These are phyloP conservation scores for Lampris megalopsis DNA, from an alignment of 2,113 vertebrate species.

Conservation along the genomic window DNA sequence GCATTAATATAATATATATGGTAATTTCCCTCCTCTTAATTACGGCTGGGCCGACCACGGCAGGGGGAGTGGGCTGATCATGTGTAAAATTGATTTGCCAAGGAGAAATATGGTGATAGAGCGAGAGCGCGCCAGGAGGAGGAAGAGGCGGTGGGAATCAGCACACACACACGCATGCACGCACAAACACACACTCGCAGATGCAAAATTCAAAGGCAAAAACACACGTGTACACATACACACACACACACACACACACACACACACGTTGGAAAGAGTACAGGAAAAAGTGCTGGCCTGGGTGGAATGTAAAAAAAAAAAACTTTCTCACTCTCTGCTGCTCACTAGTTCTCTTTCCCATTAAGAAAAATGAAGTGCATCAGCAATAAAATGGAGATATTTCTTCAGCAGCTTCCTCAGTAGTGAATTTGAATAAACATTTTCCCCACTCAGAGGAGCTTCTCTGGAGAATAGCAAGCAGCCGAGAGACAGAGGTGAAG, in stretches of 20 bases:
- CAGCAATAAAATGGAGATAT: constrained; percentile 81
- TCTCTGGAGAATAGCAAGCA: constrained; percentile 70
- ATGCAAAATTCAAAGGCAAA: not conserved
- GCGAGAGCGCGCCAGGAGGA: constrained; percentile 85
- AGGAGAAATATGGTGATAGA: constrained; percentile 97
- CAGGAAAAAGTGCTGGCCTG: constrained; percentile 83
- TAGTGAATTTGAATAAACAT: constrained; percentile 79
- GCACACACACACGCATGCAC: constrained; percentile 36
- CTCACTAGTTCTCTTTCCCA: constrained; percentile 74
- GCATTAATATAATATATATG: constrained; percentile 99
- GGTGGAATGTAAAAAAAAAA: constrained; percentile 66
- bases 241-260: constrained; percentile 55
- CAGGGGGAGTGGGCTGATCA: constrained; percentile 99
- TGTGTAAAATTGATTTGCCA: constrained; percentile 99
- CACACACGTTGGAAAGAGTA: constrained; percentile 46
- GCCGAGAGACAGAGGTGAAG: constrained; percentile 60
- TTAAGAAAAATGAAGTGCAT: constrained; percentile 83
- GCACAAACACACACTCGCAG: constrained; percentile 15
- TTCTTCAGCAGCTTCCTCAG: constrained; percentile 73
- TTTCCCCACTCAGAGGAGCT: constrained; percentile 47
- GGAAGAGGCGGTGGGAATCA: constrained; percentile 82
- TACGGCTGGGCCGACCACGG: constrained; percentile 98
- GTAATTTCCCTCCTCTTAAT: constrained; percentile 99
- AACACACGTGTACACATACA: constrained; percentile 53
- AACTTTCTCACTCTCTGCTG: constrained; percentile 58